Evolutionary conservation across 2,888 invertebrate genomes (phyloP).

Genomic region (Caenorhabditis doughertyi): DNA sequence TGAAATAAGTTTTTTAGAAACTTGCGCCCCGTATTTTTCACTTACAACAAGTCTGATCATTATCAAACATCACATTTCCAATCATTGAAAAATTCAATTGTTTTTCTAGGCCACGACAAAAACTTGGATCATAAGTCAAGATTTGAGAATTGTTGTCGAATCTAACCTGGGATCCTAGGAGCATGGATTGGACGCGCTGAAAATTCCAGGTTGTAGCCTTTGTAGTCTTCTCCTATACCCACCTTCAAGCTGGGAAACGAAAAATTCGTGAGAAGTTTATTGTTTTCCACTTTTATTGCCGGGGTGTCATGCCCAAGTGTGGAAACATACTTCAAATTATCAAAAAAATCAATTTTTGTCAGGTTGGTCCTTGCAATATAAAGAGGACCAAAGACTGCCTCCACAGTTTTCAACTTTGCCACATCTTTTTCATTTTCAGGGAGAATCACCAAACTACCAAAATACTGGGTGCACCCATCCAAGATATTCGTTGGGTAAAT

Average conservation of each 20-base stretch:
- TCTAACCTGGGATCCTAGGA: not conserved
- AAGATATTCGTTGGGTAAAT: not conserved
- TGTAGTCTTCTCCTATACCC: no score
- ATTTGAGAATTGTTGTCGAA: not conserved
- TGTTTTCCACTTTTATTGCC: not conserved
- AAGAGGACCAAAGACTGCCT: slow-evolving; percentile 1
- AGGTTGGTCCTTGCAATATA: slow-evolving; percentile 10
- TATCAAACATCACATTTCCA: not conserved
- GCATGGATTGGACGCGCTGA: not conserved
- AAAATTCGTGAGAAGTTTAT: not conserved
- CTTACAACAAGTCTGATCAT: not conserved
- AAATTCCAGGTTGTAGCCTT: not conserved
- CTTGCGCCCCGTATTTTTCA: not conserved
- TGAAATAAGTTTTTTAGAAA: not conserved
- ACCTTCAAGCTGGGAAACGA: not conserved
- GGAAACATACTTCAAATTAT: slow-evolving; percentile 2
- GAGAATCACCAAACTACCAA: slow-evolving; percentile 1
- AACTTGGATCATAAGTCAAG: not conserved
- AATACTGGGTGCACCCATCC: slow-evolving; percentile 15
- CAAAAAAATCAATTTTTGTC: slow-evolving; percentile 14
- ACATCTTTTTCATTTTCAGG: slow-evolving; percentile 9
- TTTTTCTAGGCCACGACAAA: not conserved
- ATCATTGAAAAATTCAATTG: not conserved
- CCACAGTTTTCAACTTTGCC: slow-evolving; percentile 10
- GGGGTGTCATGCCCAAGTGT: slow-evolving; percentile 2